Conservation (phyloP, 2,797 vertebrate genomes). For the Remorina albescens region DNA sequence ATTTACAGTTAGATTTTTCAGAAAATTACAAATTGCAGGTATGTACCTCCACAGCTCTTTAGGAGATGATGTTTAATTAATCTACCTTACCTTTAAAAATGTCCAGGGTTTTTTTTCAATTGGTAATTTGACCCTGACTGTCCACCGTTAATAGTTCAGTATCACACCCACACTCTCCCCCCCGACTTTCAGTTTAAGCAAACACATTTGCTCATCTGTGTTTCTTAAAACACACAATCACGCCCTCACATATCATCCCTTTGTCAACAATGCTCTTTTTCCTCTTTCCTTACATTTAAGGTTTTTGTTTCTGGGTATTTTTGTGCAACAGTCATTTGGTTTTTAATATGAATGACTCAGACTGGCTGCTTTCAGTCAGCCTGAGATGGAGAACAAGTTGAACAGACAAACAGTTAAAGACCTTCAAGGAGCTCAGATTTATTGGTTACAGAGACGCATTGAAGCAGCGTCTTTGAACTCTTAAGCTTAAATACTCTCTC, state of each 20-base stretch:
- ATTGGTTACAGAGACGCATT: constrained; percentile 23
- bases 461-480: constrained; percentile 60
- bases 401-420: constrained; percentile 6
- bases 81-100: neutral
- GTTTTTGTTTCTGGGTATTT: neutral
- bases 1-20: neutral
- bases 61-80: neutral
- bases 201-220: neutral
- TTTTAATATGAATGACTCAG: constrained; percentile 12
- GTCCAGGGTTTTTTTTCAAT: constrained; percentile 1
- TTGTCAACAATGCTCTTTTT: neutral
- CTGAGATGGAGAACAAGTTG: constrained; percentile 6
- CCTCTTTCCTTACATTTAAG: neutral
- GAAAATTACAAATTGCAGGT: no score
- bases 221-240: constrained; percentile 15
- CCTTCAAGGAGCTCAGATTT: constrained; percentile 29
- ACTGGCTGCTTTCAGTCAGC: no score
- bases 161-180: constrained; percentile 38
- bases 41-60: neutral
- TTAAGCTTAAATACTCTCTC: constrained; percentile 30
- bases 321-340: neutral
- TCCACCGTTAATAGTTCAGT: constrained; percentile 36
- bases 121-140: constrained; percentile 25
- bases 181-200: constrained; percentile 33
- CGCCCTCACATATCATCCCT: neutral